These are phyloP conservation scores for Blera fallax DNA, from an alignment of 2,888 invertebrate genomes.

Conservation along the genomic window DNA sequence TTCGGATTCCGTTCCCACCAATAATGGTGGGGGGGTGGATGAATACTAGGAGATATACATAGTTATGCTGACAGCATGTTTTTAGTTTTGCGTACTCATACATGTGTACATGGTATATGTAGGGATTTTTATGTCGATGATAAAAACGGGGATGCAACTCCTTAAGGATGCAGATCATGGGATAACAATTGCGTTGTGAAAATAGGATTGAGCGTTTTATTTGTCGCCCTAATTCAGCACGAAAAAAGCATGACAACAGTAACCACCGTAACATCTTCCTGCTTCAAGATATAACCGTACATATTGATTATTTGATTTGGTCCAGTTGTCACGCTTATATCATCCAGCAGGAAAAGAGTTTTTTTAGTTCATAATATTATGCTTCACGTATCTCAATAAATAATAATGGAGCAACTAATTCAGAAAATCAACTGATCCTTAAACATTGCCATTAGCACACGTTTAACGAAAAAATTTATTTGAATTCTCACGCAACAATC, in stretches of 20 bases:
- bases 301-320: neutral
- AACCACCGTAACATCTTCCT: neutral
- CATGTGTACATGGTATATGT: neutral
- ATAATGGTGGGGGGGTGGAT: neutral
- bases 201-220: neutral
- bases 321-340: neutral
- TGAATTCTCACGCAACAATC: neutral
- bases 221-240: neutral
- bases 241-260: neutral
- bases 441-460: too few relatives aligned
- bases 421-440: too few relatives aligned
- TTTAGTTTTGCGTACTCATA: neutral
- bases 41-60: too few relatives aligned
- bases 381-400: too few relatives aligned
- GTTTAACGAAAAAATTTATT: neutral
- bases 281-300: too few relatives aligned
- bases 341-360: too few relatives aligned
- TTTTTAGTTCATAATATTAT: too few relatives aligned
- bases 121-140: neutral
- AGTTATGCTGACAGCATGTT: neutral
- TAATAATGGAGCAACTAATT: too few relatives aligned
- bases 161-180: neutral
- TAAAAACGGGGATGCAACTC: neutral
- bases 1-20: constrained; percentile 3
- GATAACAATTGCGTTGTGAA: neutral